These are phyloP conservation scores for Rhineura floridana DNA, from an alignment of 2,113 vertebrate genomes.

Conservation along the genomic window DNA sequence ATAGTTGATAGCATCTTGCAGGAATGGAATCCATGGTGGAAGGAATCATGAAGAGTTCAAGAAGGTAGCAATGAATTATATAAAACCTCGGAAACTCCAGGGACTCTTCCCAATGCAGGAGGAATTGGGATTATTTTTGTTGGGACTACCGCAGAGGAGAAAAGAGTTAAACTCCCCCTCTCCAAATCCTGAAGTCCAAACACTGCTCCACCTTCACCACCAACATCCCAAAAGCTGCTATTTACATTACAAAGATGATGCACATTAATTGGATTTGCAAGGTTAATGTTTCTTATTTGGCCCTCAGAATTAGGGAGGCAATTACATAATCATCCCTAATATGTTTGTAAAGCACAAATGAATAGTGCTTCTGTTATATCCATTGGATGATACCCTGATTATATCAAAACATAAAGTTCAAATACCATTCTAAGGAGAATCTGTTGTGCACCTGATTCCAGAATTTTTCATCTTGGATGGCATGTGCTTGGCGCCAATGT, in stretches of 20 bases:
- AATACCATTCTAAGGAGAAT: neutral
- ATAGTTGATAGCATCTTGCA: neutral
- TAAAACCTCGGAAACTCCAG: neutral
- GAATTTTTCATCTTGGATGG: slow-evolving; percentile 19
- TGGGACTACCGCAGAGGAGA: neutral
- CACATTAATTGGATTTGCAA: neutral
- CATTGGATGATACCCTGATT: neutral
- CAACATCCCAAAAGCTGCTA: neutral
- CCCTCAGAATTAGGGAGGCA: neutral
- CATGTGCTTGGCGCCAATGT: neutral
- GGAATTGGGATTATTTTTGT: neutral
- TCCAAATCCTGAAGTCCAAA: too few species aligned
- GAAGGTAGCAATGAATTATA: neutral
- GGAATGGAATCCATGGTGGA: neutral
- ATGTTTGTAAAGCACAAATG: neutral
- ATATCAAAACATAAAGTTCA: slow-evolving; percentile 7
- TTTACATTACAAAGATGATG: neutral
- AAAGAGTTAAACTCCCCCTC: neutral
- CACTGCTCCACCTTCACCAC: neutral
- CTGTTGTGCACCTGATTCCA: slow-evolving; percentile 20
- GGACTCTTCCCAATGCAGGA: neutral
- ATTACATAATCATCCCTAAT: neutral
- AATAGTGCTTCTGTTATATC: slow-evolving; percentile 23
- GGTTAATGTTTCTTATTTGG: neutral
- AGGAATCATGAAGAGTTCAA: neutral